phyloP scores from a whole-genome alignment of 2,888 invertebrate genomes.

The Nomada lathburiana region DNA sequence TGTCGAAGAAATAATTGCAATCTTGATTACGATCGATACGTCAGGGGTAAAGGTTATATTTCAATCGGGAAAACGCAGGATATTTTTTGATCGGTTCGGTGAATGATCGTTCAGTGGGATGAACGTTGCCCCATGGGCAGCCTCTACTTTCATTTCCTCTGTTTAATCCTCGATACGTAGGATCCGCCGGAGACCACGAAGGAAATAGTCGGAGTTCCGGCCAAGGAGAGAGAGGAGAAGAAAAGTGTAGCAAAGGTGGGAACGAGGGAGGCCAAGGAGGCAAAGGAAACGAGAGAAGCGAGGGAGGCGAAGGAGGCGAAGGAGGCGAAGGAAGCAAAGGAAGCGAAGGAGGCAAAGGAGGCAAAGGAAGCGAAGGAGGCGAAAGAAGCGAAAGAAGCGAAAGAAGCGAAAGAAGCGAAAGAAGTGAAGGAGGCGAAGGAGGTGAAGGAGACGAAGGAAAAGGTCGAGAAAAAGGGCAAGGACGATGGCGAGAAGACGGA shows the following conservation, averaged over 20 bases:
- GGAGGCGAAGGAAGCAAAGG: constrained; percentile 82
- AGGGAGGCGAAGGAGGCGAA: constrained; percentile 85
- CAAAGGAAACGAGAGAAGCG: constrained; percentile 80
- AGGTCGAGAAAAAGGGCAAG: constrained; percentile 82
- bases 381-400: constrained; percentile 84
- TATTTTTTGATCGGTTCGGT: not conserved
- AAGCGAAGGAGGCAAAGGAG: constrained; percentile 76
- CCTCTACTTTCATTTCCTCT: constrained; percentile 6
- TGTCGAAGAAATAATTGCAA: too few species aligned
- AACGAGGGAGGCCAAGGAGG: constrained; percentile 72
- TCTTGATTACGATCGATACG: too few species aligned
- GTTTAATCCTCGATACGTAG: constrained; percentile 61
- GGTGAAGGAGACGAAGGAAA: constrained; percentile 83
- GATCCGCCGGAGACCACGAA: constrained; percentile 79
- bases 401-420: constrained; percentile 75
- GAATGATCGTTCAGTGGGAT: not conserved
- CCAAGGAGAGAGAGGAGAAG: constrained; percentile 84
- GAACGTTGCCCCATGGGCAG: not conserved
- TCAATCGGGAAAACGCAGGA: too few species aligned
- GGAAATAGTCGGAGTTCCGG: constrained; percentile 85
- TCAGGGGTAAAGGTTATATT: too few species aligned
- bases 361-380: constrained; percentile 84
- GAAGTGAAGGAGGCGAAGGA: constrained; percentile 84
- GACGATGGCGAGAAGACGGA: constrained; percentile 86
- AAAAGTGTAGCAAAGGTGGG: constrained; percentile 83